phyloP scores from a whole-genome alignment of 2,113 vertebrate genomes.

The Solea solea region DNA sequence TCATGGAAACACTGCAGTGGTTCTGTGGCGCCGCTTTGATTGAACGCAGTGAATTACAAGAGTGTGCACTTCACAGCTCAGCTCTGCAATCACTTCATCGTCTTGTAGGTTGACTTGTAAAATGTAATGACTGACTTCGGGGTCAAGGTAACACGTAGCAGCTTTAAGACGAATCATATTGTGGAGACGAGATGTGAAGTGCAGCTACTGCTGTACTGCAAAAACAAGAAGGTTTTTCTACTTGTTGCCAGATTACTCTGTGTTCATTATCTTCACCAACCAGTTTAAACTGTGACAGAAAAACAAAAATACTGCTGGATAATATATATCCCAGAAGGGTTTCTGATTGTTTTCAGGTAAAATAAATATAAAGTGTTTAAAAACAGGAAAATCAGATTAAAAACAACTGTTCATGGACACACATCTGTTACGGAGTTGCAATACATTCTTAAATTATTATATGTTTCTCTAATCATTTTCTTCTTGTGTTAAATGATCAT shows the following conservation, averaged over 20 bases:
- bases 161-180: background rate
- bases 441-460: too few relatives aligned
- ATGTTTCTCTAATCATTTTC: background rate
- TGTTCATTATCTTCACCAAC: slow-evolving; percentile 2
- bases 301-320: slow-evolving; percentile 8
- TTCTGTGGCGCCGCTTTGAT: background rate
- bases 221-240: background rate
- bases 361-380: background rate
- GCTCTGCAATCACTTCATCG: background rate
- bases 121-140: slow-evolving; percentile 1
- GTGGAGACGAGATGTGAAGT: background rate
- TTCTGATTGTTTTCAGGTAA: background rate
- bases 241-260: slow-evolving; percentile 1
- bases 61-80: background rate
- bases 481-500: slow-evolving; percentile 17
- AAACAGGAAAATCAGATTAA: background rate
- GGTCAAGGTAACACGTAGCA: background rate
- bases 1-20: slow-evolving; percentile 9
- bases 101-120: background rate
- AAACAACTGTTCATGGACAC: background rate
- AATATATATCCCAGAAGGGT: background rate
- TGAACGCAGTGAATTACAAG: slow-evolving; percentile 11
- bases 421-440: too few relatives aligned
- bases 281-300: slow-evolving; percentile 4
- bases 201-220: background rate